Evolutionary conservation across 2,113 vertebrate genomes (phyloP), one percentile per base, ranked within the genome.

Genomic region (Xiphophorus couchianus): DNA sequence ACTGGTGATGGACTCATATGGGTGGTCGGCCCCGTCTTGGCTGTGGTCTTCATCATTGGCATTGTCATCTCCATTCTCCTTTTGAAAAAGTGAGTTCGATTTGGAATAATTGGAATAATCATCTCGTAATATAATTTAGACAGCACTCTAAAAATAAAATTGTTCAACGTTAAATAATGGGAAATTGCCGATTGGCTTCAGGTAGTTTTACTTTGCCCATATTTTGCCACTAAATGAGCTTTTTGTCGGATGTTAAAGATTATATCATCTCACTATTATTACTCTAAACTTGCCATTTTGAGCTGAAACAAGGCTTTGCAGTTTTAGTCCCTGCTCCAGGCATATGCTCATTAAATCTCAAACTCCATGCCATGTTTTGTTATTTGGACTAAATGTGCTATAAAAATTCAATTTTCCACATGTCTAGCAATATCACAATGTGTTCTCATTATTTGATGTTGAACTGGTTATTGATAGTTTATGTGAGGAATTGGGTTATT

Each of bases 21-120:
- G 98, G 98, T 99, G 90, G 96, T 99, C 0, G 98, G 98, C 44
- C 98, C 98, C 0, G 98, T 99, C 42, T 91, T 99, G 69, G 98
- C 98, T 0, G 98, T 99, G 76, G 96, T 99, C 75, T 99, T 99
- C 93, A 99, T 99, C 86, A 98, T 99, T 91, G 99, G 97, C 92
- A 99, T 99, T 3, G 98, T 99, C 71, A 99, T 99, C 1, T 98
- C 97, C 77, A 99, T 99, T 80, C 95, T 99, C 7, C 95, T 99
- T 9, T 99, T 98, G 89, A 99, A 99, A 93, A 99, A 99, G 98
- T 99, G 93, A 97, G 97, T 90, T 74, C 17, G 0, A 35, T 71
- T 78, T 31, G 4, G 7, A 68, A 48, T 22, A 22, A 8, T 31
- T 0, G 60, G 8, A 65, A 3, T 28, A 0, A 54, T 10, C 74